Conservation (phyloP, 2,797 vertebrate genomes). For the Silurus aristotelis region DNA sequence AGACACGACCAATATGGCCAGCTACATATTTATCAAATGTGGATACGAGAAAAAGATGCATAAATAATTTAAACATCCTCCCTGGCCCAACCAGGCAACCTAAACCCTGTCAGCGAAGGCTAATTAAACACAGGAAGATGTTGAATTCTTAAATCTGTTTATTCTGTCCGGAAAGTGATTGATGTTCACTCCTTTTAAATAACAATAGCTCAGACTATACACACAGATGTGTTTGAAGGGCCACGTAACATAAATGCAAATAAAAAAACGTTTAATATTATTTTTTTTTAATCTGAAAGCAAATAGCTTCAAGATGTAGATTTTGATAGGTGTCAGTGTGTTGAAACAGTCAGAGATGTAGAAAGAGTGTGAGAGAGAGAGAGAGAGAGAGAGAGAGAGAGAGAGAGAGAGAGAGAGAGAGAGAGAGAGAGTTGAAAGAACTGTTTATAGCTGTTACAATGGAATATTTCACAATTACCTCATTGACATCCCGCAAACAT, state of each 20-base stretch:
- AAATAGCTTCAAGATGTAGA: neutral
- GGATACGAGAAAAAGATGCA: constrained; percentile 21
- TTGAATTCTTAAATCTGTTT: neutral
- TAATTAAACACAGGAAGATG: neutral
- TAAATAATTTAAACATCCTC: constrained; percentile 63
- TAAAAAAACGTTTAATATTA: neutral
- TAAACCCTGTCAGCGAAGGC: neutral
- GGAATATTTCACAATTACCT: neutral
- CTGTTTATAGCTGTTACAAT: neutral
- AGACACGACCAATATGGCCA: neutral
- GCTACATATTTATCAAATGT: constrained; percentile 14
- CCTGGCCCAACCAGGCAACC: constrained; percentile 9
- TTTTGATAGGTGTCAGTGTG: neutral
- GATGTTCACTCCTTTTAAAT: neutral
- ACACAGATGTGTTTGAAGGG: neutral
- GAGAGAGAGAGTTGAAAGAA: neutral
- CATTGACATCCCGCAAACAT: neutral
- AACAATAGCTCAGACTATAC: neutral
- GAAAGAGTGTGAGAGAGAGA: neutral
- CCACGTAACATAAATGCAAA: neutral
- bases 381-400: neutral
- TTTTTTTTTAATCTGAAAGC: neutral
- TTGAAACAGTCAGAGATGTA: neutral
- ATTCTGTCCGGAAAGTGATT: neutral
- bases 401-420: neutral